Base-by-base conservation (phyloP, 2,113 vertebrate genomes). In the Dryoscopus gambensis region DNA sequence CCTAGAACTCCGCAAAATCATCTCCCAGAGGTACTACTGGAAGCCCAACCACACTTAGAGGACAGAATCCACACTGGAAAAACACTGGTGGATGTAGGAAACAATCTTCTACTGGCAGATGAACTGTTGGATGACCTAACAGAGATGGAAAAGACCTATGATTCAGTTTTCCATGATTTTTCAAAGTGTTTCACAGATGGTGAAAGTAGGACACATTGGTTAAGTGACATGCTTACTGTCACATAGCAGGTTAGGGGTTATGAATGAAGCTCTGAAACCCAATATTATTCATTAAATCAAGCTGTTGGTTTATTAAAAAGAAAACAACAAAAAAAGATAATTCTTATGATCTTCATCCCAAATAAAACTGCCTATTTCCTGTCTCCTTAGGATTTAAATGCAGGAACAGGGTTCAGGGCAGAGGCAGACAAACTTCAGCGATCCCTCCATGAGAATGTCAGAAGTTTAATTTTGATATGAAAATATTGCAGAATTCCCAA, bases 41-140 rank as follows among this genome's bases (percentile, higher is more conserved):
- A 89, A 89, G 77, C 40, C 22, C 46, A 80, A 23, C 30, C 55
- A 70, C 35, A 70, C 39, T 70, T 67, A 59, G 46, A 62, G 24
- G 49, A 74, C 69, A 77, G 11, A 74, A 89, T 24, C 18, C 80
- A 96, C 69, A 90, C 55, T 96, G 93, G 83, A 94, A 96, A 95
- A 95, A 94, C 63, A 92, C 27, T 70, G 46, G 83, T 90, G 50
- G 85, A 91, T 81, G 21, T 84, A 85, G 88, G 93, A 97, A 96
- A 97, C 85, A 95, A 95, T 93, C 74, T 84, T 76, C 70, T 49
- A 84, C 57, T 96, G 94, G 93, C 94, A 96, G 68, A 80, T 60
- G 35, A 76, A 94, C 73, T 94, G 42, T 4, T 84, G 86, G 69
- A 96, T 89, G 86, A 95, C 31, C 37, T 95, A 95, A 96, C 0